Percentiles rank a stretch among this genome's conserved stretches.
phyloP scores from a whole-genome alignment of 2,113 vertebrate genomes.

The Triplophysa rosa region DNA sequence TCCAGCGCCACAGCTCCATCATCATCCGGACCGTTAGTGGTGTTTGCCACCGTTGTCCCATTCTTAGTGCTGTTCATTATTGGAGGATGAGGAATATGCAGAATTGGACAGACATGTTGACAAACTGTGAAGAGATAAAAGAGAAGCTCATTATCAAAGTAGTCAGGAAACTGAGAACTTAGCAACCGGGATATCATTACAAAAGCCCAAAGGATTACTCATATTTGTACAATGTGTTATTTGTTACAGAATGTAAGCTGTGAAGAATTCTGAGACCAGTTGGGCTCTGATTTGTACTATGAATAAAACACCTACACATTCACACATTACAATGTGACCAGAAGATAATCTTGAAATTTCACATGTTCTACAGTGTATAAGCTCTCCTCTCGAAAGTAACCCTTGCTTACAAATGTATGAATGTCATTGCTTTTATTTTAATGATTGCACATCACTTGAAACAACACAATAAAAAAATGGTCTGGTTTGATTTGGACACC shows the following conservation, averaged over 20 bases:
- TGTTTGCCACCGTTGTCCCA: constrained; percentile 74
- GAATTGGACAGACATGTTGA: constrained; percentile 71
- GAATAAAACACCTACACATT: neutral
- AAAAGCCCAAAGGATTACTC: constrained; percentile 23
- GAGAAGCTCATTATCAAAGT: neutral
- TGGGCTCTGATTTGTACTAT: neutral
- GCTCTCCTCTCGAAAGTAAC: too few relatives aligned
- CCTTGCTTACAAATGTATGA: too few relatives aligned
- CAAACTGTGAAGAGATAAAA: constrained; percentile 40
- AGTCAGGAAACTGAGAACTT: neutral
- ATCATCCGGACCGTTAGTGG: constrained; percentile 56
- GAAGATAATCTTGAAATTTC: neutral
- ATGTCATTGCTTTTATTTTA: neutral
- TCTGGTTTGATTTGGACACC: neutral
- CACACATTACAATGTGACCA: neutral
- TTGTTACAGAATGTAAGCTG: constrained; percentile 23
- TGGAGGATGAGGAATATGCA: constrained; percentile 55
- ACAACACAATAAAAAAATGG: neutral
- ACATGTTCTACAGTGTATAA: neutral
- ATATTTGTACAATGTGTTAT: constrained; percentile 20
- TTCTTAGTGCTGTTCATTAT: constrained; percentile 89
- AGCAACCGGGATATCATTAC: neutral
- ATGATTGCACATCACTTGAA: neutral
- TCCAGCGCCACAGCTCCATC: constrained; percentile 75
- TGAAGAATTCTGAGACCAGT: neutral